These are phyloP conservation scores for Montifringilla adamsi DNA, from an alignment of 2,113 vertebrate species.

Conservation along the genomic window DNA sequence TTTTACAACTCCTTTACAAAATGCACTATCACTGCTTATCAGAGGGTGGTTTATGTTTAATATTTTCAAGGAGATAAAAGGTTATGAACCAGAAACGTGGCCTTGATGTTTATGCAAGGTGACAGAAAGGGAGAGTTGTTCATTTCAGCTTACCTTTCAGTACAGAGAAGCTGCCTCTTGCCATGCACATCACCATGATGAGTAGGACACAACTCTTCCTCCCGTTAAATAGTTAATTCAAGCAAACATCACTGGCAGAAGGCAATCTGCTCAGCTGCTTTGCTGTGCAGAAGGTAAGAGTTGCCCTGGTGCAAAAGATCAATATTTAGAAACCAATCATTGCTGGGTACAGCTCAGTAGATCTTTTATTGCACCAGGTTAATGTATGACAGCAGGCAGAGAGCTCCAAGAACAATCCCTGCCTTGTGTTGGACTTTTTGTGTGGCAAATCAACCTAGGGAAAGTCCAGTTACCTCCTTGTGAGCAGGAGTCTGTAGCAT, in stretches of 20 bases:
- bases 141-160: background rate
- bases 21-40: background rate
- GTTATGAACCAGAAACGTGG: background rate
- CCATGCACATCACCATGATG: rapidly evolving
- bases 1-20: background rate
- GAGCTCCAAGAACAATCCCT: background rate
- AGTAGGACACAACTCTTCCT: background rate
- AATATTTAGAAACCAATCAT: background rate
- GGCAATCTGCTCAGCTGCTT: background rate
- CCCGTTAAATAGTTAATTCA: background rate
- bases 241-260: background rate
- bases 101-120: background rate
- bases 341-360: background rate
- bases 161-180: background rate
- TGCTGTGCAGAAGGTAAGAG: background rate
- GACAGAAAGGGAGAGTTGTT: background rate
- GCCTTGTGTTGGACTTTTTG: background rate
- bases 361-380: background rate
- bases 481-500: background rate
- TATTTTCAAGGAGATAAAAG: conserved; percentile 12
- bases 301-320: background rate
- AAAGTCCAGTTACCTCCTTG: background rate
- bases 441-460: background rate
- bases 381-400: background rate
- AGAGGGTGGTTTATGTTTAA: background rate